Percentiles rank a stretch among this genome's conserved stretches.
Conservation (phyloP, 2,888 invertebrate species). For the Antheraea yamamai region DNA sequence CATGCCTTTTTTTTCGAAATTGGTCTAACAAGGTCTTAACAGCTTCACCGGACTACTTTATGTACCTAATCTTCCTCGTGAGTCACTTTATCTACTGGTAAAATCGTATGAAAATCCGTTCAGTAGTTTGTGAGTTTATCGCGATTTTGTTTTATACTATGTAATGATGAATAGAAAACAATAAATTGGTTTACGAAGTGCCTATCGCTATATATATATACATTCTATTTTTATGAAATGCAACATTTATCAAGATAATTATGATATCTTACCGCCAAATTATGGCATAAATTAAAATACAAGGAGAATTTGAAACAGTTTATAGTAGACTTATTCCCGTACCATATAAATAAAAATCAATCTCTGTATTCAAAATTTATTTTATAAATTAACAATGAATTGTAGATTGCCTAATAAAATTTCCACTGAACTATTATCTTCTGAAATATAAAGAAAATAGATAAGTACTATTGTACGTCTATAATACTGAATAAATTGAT, state of each 20-base stretch:
- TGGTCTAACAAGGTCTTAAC: too few relatives aligned
- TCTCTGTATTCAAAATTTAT: not conserved
- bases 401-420: not conserved
- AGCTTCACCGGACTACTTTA: too few relatives aligned
- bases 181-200: not conserved
- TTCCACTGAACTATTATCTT: slow-evolving; percentile 6
- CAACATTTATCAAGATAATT: not conserved
- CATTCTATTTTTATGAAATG: not conserved
- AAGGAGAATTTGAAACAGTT: not conserved
- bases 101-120: too few relatives aligned
- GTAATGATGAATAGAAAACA: not conserved
- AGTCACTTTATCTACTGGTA: too few relatives aligned
- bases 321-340: not conserved
- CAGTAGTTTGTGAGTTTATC: too few relatives aligned
- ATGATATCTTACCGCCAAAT: not conserved
- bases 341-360: not conserved
- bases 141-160: too few relatives aligned
- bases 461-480: not conserved
- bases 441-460: not conserved
- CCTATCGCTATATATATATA: too few relatives aligned
- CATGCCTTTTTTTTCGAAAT: too few relatives aligned
- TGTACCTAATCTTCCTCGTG: too few relatives aligned
- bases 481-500: not conserved
- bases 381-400: not conserved
- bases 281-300: not conserved